Base-by-base conservation (phyloP, 2,113 vertebrate species). In the Leiothrix lutea region DNA sequence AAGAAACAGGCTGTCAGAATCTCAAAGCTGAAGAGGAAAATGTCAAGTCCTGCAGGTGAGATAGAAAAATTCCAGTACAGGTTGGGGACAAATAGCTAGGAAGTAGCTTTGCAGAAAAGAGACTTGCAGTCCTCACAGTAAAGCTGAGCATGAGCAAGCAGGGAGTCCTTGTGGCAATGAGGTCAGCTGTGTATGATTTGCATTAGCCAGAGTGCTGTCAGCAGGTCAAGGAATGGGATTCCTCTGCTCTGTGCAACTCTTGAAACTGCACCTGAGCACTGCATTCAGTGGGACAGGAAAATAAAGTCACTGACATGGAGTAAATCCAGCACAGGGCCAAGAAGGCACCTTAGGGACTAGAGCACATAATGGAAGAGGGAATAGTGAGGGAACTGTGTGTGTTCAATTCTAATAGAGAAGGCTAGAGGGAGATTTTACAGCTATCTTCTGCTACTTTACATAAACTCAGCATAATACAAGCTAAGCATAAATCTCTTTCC, bases 1-100 rank as follows among this genome's bases (percentile, higher is more conserved):
- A 74, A 74, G 25, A 72, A 88, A 64, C 5, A 62, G 20, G 12
- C 40, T 38, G 6, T 21, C 38, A 79, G 44, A 75, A 64, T 21
- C 29, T 64, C 44, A 79, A 36, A 78, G 29, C 6, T 94, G 48
- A 80, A 87, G 40, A 92, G 7, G 47, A 79, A 54, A 86, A 62
- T 1, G 4, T 18, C 0, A 77, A 70, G 24, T 36, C 15, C 66
- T 58, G 29, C 20, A 62, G 1, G 0, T 8, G 14, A 15, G 31
- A 67, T 20, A 7, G 31, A 57, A 81, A 65, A 85, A 81, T 22
- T 12, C 31, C 40, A 73, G 38, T 9, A 80, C 6, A 58, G 42
- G 22, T 9, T 67, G 67, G 20, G 20, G 31, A 38, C 22, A 57
- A 74, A 45, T 1, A 14, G 26, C 18, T 23, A 61, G 8, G 64